Percentiles rank a stretch among this genome's conserved stretches.
phyloP scores from a whole-genome alignment of 2,113 vertebrate species.

The Forbesichthys agassizii region DNA sequence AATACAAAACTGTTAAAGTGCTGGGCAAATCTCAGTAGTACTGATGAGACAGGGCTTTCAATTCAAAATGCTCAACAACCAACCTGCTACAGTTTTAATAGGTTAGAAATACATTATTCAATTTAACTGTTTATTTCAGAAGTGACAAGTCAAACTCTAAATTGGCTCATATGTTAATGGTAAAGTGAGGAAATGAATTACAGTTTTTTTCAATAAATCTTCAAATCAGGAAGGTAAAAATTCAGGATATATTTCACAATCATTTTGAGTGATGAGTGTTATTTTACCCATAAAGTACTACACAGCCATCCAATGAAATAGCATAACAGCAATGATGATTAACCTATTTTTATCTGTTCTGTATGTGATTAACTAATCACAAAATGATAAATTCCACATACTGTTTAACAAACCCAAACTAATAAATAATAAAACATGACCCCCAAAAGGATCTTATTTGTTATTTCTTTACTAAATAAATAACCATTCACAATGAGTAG shows the following conservation, averaged over 20 bases:
- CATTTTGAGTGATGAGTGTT: no score
- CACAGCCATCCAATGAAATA: no score
- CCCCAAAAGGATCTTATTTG: not conserved
- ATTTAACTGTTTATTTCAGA: constrained; percentile 5
- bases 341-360: no score
- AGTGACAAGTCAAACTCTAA: not conserved
- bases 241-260: no score
- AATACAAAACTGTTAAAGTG: constrained; percentile 75
- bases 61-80: constrained; percentile 62
- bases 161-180: no score
- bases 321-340: no score
- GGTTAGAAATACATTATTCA: constrained; percentile 1
- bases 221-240: no score
- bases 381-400: no score
- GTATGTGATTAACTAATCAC: no score
- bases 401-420: no score
- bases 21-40: constrained; percentile 58
- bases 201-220: no score
- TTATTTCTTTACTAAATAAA: not conserved
- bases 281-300: no score
- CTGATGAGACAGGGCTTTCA: constrained; percentile 75
- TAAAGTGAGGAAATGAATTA: not conserved
- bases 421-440: not conserved
- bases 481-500: not conserved
- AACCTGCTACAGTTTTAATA: constrained; percentile 7